These are phyloP conservation scores for Pelobates cultripes DNA, from an alignment of 2,797 vertebrate genomes.

Conservation along the genomic window DNA sequence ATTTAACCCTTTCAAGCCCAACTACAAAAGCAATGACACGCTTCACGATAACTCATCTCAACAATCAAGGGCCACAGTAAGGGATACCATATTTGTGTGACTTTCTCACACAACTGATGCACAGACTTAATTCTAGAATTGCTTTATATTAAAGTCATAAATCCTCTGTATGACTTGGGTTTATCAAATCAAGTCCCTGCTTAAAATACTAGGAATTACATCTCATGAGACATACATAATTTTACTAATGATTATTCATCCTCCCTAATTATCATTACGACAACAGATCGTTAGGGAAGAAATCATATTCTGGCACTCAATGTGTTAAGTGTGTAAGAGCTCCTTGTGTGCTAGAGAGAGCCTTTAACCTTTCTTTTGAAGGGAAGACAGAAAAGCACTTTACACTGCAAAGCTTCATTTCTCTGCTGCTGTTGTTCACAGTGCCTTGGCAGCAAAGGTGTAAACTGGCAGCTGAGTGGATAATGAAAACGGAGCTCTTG, in stretches of 20 bases:
- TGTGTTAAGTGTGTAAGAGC: no score
- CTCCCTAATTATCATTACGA: no score
- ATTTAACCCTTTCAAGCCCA: conserved; percentile 35
- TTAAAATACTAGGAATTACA: no score
- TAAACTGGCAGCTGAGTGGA: conserved; percentile 20
- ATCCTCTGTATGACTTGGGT: no score
- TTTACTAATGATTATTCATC: no score
- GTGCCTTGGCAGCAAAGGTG: conserved; percentile 3
- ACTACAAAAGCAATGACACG: background rate
- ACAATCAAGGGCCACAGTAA: background rate
- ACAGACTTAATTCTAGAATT: background rate
- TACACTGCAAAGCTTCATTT: background rate
- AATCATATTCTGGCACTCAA: no score
- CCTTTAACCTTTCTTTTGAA: background rate
- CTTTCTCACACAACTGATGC: background rate
- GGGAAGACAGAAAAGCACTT: background rate
- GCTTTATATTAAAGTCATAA: no score
- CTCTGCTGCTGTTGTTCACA: background rate
- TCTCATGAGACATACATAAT: no score
- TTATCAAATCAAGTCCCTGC: no score
- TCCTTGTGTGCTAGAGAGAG: background rate
- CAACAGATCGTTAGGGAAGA: no score
- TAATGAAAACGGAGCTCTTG: conserved; percentile 69
- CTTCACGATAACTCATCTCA: background rate
- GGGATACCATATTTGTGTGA: background rate